A percentile compares a stretch with the other conserved stretches of the same genome.
Evolutionary conservation across 2,113 vertebrate genomes (phyloP).

Genomic region (Boulengerochromis microlepis): DNA sequence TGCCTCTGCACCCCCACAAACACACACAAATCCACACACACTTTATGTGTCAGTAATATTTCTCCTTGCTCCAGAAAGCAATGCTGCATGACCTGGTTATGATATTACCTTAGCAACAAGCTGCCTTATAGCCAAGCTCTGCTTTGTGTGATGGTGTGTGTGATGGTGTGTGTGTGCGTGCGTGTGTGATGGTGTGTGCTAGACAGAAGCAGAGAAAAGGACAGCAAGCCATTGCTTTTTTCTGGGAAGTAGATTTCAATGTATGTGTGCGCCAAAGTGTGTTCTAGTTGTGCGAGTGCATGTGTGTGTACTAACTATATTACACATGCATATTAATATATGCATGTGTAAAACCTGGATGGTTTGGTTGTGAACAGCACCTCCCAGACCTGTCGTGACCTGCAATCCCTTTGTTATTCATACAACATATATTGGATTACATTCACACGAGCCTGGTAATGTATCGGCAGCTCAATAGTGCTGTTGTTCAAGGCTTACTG

Average conservation of each 20-base stretch:
- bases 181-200: neutral
- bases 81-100: slow-evolving; percentile 8
- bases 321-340: neutral
- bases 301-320: neutral
- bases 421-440: slow-evolving; percentile 27
- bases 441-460: slow-evolving; percentile 4
- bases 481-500: slow-evolving; percentile 18
- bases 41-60: neutral
- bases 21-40: neutral
- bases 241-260: neutral
- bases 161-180: neutral
- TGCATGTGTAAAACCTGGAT: neutral
- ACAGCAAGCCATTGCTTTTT: neutral
- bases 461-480: slow-evolving; percentile 16
- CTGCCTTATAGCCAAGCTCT: neutral
- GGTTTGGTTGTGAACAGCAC: neutral
- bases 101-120: slow-evolving; percentile 42
- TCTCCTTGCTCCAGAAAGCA: slow-evolving; percentile 21
- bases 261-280: neutral
- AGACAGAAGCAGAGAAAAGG: neutral
- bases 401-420: neutral
- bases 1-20: neutral
- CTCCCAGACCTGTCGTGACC: neutral
- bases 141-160: neutral
- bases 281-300: neutral